These are phyloP conservation scores for Poeciliopsis presidionis DNA, from an alignment of 2,797 vertebrate species.

Conservation along the genomic window DNA sequence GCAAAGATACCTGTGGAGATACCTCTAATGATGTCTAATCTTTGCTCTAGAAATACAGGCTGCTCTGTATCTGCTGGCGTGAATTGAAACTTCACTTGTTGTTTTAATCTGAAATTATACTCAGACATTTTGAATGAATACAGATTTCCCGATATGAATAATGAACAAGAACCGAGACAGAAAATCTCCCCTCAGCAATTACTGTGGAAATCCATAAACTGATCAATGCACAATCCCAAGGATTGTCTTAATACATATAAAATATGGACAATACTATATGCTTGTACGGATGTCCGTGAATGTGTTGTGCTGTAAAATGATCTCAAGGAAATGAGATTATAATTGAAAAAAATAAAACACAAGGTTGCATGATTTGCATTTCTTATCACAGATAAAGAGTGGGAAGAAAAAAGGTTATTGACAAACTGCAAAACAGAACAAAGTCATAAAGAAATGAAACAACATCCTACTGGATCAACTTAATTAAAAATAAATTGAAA, in stretches of 20 bases:
- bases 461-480: conserved; percentile 55
- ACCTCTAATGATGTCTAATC: conserved; percentile 57
- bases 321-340: conserved; percentile 76
- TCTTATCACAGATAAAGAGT: conserved; percentile 71
- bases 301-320: conserved; percentile 76
- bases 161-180: conserved; percentile 79
- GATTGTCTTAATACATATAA: conserved; percentile 85
- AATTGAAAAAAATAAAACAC: conserved; percentile 76
- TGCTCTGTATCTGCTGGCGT: conserved; percentile 34
- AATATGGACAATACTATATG: conserved; percentile 73
- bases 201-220: conserved; percentile 83
- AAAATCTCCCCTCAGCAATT: conserved; percentile 83
- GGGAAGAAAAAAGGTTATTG: conserved; percentile 48
- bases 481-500: conserved; percentile 61
- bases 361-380: conserved; percentile 80
- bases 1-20: conserved; percentile 63
- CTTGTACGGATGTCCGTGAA: conserved; percentile 69
- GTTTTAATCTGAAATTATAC: conserved; percentile 69
- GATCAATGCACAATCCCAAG: conserved; percentile 86
- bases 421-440: conserved; percentile 66
- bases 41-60: conserved; percentile 16
- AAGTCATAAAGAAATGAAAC: conserved; percentile 71
- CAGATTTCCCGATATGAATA: conserved; percentile 84
- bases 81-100: conserved; percentile 60
- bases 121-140: conserved; percentile 72